Evolutionary conservation across 2,113 vertebrate genomes (phyloP).

Genomic region (Daphoenositta chrysoptera): DNA sequence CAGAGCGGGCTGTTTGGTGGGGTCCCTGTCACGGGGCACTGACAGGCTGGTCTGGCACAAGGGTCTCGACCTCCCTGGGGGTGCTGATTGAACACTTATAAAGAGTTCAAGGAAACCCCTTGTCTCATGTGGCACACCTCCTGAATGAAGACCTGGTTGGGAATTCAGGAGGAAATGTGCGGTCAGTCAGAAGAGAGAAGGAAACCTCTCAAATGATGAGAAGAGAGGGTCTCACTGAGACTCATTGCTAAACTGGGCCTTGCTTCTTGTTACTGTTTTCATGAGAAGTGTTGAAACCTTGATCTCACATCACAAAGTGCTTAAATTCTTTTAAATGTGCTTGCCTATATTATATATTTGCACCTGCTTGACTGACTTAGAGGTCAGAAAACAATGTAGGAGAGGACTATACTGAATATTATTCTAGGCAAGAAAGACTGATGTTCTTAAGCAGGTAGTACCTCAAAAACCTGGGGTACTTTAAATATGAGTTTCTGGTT

Average conservation of each 20-base stretch:
- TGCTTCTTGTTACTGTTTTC: background rate
- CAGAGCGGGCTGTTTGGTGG: background rate
- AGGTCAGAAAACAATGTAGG: background rate
- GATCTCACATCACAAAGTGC: background rate
- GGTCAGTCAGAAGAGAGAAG: background rate
- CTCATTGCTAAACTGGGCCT: background rate
- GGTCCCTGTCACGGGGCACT: rapidly evolving
- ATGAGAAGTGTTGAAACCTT: background rate
- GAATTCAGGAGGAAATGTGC: background rate
- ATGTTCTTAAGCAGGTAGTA: background rate
- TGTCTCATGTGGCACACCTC: background rate
- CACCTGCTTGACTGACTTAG: background rate
- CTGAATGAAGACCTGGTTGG: background rate
- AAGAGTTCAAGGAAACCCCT: background rate
- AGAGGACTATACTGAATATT: background rate
- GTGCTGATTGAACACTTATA: background rate
- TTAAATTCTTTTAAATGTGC: background rate
- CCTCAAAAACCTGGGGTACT: background rate
- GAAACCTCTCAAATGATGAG: background rate
- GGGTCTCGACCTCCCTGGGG: rapidly evolving
- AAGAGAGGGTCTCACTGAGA: background rate
- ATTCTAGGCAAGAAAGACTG: background rate
- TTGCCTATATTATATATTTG: background rate
- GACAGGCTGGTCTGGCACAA: background rate
- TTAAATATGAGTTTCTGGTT: background rate